Base-by-base conservation (phyloP, 1,140 invertebrate genomes). In the Cydia strobilella region DNA sequence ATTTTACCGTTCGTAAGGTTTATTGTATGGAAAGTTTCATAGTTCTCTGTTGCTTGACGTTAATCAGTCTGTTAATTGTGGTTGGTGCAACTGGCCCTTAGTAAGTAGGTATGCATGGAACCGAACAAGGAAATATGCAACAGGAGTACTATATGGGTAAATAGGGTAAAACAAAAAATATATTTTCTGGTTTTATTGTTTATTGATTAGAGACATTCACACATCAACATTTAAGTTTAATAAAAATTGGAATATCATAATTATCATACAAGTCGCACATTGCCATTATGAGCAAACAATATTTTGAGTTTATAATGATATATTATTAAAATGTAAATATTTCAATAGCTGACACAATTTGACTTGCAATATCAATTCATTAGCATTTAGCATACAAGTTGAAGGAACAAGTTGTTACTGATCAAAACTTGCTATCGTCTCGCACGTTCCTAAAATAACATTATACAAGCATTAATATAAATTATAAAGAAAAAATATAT, bases 191-290 rank as follows among this genome's bases (percentile, higher is more conserved):
- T 89, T 91, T 87, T 78, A 88, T 90, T 86, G 88, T 93, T 93
- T 93, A 93, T 92, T 92, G 83, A 90, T 93, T 85, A 93, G 90
- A 92, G 93, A 93, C 93, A 93, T 93, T 93, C 93, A 93, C 93
- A 93, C 93, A 93, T 93, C 91, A 90, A 93, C 86, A 92, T 88
- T 69, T 84, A 80, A 82, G 83, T 84, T 87, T 84, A 78, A 81
- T 84, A 84, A 83, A 75, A 75, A 88, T 82, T 84, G 85, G 83
- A 86, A 85, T 85, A 86, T 82, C 80, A 84, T 82, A 82, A 75
- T 39, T 81, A 85, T 84, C 74, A 81, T 81, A 82, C 78, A 82
- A 84, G 76, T 82, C 81, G 79, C 79, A 76, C 71, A 81, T 77
- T 75, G 78, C 79, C 63, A 73, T 77, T 76, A 75, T 81, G 79